These are phyloP conservation scores for Agrotis clavis DNA, from an alignment of 2,888 invertebrate species.

Conservation along the genomic window DNA sequence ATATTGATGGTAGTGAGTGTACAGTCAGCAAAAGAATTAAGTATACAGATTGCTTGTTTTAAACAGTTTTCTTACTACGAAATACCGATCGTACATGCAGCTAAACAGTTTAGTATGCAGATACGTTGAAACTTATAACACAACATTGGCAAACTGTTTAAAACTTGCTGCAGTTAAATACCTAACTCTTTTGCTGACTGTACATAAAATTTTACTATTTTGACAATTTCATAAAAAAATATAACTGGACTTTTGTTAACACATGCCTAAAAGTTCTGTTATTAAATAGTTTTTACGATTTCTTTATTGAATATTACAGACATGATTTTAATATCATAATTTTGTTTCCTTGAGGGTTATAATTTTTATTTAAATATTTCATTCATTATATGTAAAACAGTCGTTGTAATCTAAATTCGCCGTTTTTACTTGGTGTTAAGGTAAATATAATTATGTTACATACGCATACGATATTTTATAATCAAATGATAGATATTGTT, in stretches of 20 bases:
- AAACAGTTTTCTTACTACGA: too few species aligned
- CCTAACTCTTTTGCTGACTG: too few species aligned
- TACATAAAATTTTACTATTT: slow-evolving; percentile 17
- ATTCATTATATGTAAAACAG: slow-evolving; percentile 50
- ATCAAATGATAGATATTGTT: slow-evolving; percentile 37
- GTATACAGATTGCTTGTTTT: too few species aligned
- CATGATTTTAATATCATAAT: slow-evolving; percentile 7
- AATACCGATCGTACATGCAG: too few species aligned
- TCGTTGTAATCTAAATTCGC: slow-evolving; percentile 73
- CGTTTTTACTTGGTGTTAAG: slow-evolving; percentile 40
- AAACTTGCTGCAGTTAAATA: too few species aligned
- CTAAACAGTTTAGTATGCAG: too few species aligned
- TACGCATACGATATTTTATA: slow-evolving; percentile 43
- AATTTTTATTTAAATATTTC: slow-evolving; percentile 26
- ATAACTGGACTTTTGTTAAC: slow-evolving; percentile 22
- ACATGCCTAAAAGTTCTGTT: slow-evolving; percentile 1
- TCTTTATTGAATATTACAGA: slow-evolving; percentile 9
- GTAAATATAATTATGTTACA: slow-evolving; percentile 39
- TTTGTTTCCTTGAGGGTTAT: slow-evolving; percentile 31
- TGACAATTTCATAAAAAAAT: slow-evolving; percentile 16
- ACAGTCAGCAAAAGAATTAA: too few species aligned
- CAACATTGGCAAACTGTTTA: too few species aligned
- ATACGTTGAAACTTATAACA: too few species aligned
- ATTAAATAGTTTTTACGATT: slow-evolving; percentile 29
- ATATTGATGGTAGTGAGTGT: too few species aligned